phyloP scores from a whole-genome alignment of 1,140 invertebrate genomes.

The Melipona quadrifasciata region DNA sequence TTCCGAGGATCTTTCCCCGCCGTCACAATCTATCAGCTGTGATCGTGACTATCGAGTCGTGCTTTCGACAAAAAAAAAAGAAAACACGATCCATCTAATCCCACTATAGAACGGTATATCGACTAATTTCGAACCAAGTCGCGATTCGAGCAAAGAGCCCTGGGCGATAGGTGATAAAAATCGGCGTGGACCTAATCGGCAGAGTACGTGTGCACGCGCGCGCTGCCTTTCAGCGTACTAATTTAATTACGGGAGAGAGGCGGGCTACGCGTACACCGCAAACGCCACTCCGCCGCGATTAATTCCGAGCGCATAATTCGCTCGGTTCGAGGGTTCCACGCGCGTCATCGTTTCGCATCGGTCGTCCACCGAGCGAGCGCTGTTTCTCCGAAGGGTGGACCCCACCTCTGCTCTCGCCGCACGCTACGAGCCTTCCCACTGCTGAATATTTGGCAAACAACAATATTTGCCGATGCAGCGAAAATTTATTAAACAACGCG shows the following conservation, averaged over 20 bases:
- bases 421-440: neutral
- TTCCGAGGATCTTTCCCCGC: neutral
- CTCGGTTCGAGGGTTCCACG: neutral
- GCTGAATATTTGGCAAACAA: slow-evolving; percentile 4
- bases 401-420: neutral
- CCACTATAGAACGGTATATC: no score
- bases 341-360: neutral
- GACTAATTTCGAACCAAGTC: no score
- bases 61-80: no score
- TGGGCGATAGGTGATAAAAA: neutral
- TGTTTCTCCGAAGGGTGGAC: neutral
- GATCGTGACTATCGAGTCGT: no score
- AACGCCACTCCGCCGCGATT: slow-evolving; percentile 58
- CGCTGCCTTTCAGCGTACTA: slow-evolving; percentile 36
- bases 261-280: neutral
- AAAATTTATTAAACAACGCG: slow-evolving; percentile 5
- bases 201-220: neutral
- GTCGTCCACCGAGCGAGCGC: neutral
- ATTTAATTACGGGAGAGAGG: slow-evolving; percentile 46
- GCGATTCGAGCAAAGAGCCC: no score
- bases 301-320: slow-evolving; percentile 68
- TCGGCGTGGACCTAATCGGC: neutral
- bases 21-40: no score
- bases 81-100: no score
- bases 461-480: neutral